These are phyloP conservation scores for Microcebus tavaratra DNA, from an alignment of 2,113 vertebrate genomes.

Conservation along the genomic window DNA sequence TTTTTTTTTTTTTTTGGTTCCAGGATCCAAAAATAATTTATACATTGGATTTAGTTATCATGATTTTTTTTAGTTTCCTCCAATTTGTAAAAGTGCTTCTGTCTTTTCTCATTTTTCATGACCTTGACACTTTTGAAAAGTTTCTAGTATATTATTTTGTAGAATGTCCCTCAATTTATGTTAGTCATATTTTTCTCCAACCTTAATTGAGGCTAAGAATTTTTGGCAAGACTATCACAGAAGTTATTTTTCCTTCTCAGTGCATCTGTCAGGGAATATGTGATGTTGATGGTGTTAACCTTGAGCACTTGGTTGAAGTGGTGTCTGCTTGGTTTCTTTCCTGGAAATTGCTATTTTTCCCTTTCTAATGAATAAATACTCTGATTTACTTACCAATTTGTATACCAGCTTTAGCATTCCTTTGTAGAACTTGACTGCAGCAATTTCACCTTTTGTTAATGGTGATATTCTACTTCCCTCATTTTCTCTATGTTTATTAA, in stretches of 20 bases:
- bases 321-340: not conserved
- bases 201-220: not conserved
- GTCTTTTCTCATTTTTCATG: not conserved
- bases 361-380: not conserved
- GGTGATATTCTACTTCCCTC: not conserved
- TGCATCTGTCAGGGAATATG: not conserved
- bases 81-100: not conserved
- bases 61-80: not conserved
- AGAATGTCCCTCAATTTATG: not conserved
- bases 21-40: not conserved
- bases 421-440: not conserved
- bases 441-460: not conserved
- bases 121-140: not conserved
- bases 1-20: not conserved
- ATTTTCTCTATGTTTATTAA: not conserved
- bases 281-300: not conserved
- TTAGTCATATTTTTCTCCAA: not conserved
- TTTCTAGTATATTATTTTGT: not conserved
- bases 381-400: not conserved
- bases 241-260: not conserved
- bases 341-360: not conserved
- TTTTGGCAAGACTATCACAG: not conserved
- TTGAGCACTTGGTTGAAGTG: not conserved
- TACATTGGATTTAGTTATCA: not conserved
- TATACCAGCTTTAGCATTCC: accelerated